Conservation (phyloP, 2,113 vertebrate genomes). For the Synodontis membranacea region DNA sequence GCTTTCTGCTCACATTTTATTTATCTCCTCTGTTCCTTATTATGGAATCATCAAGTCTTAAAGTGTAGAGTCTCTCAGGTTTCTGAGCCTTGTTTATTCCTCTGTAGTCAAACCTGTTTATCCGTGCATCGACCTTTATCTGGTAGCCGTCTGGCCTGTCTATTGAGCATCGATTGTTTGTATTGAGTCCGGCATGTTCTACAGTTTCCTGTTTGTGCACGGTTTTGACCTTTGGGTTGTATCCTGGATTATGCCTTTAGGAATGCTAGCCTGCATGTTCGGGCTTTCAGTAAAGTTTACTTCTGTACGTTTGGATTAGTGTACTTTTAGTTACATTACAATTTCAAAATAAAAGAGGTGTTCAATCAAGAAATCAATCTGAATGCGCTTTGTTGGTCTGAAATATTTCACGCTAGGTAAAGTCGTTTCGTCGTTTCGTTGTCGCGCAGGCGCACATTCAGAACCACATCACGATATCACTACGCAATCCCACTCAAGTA, state of each 20-base stretch:
- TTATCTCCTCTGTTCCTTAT: background rate
- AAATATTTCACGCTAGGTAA: background rate
- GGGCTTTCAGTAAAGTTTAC: background rate
- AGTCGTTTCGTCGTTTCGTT: background rate
- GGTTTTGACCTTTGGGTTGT: conserved; percentile 11
- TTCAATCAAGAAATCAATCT: background rate
- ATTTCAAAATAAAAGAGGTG: background rate
- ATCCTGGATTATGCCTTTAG: conserved; percentile 18
- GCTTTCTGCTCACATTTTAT: background rate
- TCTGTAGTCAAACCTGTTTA: conserved; percentile 4
- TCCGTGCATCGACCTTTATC: conserved; percentile 17
- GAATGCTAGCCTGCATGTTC: background rate
- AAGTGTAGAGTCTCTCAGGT: background rate
- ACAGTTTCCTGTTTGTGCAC: conserved; percentile 9
- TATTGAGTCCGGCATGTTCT: background rate
- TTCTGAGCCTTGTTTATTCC: conserved; percentile 11
- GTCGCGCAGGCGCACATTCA: background rate
- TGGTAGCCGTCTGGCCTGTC: background rate
- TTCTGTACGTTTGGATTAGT: background rate
- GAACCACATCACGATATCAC: background rate
- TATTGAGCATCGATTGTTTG: conserved; percentile 15
- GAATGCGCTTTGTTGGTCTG: background rate
- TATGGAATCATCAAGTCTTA: background rate
- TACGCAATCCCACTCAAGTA: background rate
- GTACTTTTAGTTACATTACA: background rate